phyloP scores from a whole-genome alignment of 2,888 invertebrate genomes.

The Nephrotoma appendiculata region DNA sequence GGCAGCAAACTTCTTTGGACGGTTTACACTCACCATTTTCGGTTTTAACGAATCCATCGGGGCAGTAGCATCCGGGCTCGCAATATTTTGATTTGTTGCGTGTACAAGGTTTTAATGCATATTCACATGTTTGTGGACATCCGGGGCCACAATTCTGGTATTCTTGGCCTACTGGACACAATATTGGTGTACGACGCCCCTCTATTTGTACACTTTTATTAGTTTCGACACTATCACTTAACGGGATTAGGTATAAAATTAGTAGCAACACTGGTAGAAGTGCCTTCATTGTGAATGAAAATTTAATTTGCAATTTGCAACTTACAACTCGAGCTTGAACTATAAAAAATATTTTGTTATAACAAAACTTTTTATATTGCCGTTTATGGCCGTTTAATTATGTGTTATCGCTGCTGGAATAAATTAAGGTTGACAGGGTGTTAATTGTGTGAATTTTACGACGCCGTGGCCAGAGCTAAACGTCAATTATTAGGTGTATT shows the following conservation, averaged over 20 bases:
- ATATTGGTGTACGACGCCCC: neutral
- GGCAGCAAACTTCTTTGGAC: neutral
- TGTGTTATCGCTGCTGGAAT: neutral
- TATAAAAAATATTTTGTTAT: neutral
- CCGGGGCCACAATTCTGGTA: neutral
- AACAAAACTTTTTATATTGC: neutral
- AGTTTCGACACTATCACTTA: neutral
- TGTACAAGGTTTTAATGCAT: neutral
- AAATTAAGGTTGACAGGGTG: neutral
- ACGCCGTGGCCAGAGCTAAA: neutral
- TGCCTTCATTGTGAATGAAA: neutral
- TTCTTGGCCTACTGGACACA: neutral
- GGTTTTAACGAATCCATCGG: neutral
- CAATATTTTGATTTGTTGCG: neutral
- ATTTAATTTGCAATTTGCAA: neutral
- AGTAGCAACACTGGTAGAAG: neutral
- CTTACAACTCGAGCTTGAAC: neutral
- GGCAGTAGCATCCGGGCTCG: neutral
- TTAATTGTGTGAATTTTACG: neutral
- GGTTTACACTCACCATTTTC: neutral
- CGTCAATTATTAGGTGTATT: too few relatives aligned
- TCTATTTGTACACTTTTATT: neutral
- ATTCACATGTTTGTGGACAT: neutral
- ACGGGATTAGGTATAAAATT: neutral
- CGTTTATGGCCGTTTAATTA: neutral